Evolutionary conservation across 2,888 invertebrate species (phyloP).

Genomic region (Escarpia spicata): DNA sequence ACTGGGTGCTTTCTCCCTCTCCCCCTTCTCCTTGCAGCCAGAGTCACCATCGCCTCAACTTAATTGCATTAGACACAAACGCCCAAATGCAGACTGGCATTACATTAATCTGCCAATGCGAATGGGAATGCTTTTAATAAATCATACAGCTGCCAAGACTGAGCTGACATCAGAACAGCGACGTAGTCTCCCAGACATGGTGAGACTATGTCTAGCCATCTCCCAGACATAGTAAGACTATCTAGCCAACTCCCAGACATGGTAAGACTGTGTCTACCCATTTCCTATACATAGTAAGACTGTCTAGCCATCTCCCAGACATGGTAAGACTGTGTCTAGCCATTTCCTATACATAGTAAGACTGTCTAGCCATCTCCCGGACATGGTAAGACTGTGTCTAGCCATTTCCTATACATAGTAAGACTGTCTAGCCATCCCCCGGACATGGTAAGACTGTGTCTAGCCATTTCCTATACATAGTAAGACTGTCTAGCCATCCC

Average conservation of each 20-base stretch:
- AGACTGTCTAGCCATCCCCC: no score
- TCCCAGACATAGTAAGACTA: background rate
- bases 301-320: background rate
- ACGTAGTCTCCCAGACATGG: background rate
- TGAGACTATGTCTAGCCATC: background rate
- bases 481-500: background rate
- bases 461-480: no score
- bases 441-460: no score
- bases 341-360: background rate
- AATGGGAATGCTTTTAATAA: slow-evolving; percentile 3
- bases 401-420: no score
- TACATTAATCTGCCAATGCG: slow-evolving; percentile 16
- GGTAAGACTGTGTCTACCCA: background rate
- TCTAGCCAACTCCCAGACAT: background rate
- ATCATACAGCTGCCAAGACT: slow-evolving; percentile 4
- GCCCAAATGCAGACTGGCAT: background rate
- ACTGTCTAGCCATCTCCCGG: no score
- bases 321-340: no score
- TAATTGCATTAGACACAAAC: background rate
- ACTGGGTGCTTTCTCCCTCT: background rate
- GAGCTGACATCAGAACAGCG: background rate
- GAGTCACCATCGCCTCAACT: background rate
- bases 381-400: no score
- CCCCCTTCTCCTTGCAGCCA: background rate
- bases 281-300: background rate